Conservation (phyloP, 2,888 invertebrate genomes). For the Aelia acuminata region DNA sequence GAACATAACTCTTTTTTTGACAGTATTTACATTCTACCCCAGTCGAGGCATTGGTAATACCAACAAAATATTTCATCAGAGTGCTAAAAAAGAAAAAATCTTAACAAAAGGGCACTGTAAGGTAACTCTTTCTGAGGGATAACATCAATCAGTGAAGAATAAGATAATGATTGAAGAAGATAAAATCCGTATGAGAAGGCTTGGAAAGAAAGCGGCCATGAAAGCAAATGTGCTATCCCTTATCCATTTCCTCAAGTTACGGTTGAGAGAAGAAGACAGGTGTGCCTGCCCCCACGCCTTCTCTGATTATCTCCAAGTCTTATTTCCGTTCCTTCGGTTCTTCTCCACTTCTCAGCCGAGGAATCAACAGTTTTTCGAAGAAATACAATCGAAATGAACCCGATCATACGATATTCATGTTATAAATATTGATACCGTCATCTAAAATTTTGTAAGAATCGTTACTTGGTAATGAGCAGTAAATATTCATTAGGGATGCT, state of each 20-base stretch:
- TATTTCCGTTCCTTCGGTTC: constrained; percentile 27
- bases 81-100: no score
- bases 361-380: background rate
- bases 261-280: constrained; percentile 40
- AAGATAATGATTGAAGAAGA: constrained; percentile 5
- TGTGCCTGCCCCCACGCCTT: constrained; percentile 43
- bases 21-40: no score
- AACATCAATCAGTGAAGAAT: background rate
- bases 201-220: constrained; percentile 25
- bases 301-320: constrained; percentile 32
- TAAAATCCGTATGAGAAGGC: constrained; percentile 15
- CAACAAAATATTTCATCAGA: no score
- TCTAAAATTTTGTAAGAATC: no score
- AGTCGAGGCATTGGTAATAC: no score
- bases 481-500: no score
- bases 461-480: no score
- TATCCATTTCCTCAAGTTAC: constrained; percentile 44
- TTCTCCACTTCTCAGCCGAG: background rate
- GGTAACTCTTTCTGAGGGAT: background rate
- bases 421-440: no score
- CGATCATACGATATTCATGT: background rate
- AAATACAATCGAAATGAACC: background rate
- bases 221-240: constrained; percentile 47
- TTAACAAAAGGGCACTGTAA: background rate
- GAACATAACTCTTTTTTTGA: no score